Base-by-base conservation (phyloP, 2,888 invertebrate species). In the Aleiodes testaceus region DNA sequence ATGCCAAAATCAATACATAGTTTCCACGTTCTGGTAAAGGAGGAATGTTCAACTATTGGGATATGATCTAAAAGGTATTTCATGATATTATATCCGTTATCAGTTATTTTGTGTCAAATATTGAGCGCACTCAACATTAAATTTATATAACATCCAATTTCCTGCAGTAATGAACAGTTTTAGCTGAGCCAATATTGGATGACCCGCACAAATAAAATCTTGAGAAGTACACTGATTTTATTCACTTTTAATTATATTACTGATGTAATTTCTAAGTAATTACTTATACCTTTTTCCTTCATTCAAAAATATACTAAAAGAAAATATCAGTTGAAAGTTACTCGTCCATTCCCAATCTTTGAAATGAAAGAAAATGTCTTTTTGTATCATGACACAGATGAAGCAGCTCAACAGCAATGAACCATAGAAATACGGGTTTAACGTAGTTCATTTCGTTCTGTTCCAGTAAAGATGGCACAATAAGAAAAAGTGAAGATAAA, bases 281-380 rank as follows among this genome's bases (percentile, higher is more conserved):
- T 52, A 5, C 20, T 52, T 18, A 45, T 47, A 44, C 45, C 47
- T 47, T 59, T 68, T 68, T 47, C 47, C 26, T 44, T 55, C 59
- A 59, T 68, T 47, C 47, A 47, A 45, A 26, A 45, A 59, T 68
- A 55, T 68, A 68, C 20, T 36, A 53, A 53, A 53, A 22, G 22
- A 36, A 53, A 53, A 66, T 53, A 66, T 66, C 53, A 20, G 66
- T 30, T 36, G 42, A 26, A 50, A 22, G 42, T 52, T 20, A 14
- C 42, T 14, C 44, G 52, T 22, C 11, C 20, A 30, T 66, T 52
- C 44, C 44, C 42, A 44, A 66, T 20, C 59, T 68, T 68, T 68
- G 11, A 68, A 68, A 49, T 68, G 67, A 68, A 11, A 68, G 7
- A 59, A 68, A 59, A 68, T 59, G 67, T 68, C 47, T 68, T 16